These are phyloP conservation scores for Scomber colias DNA, from an alignment of 2,113 vertebrate species.

Conservation along the genomic window DNA sequence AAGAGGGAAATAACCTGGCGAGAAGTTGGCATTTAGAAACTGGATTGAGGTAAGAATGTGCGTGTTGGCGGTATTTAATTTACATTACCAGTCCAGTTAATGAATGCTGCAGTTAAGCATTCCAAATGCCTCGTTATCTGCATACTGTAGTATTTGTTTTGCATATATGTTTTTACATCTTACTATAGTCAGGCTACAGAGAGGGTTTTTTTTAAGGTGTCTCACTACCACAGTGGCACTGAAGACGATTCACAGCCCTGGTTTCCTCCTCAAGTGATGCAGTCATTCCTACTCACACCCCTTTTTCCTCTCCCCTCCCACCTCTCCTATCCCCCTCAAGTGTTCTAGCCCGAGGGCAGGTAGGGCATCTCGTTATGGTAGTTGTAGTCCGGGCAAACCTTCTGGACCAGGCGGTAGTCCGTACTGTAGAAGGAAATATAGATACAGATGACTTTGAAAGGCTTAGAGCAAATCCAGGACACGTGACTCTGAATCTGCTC, in stretches of 20 bases:
- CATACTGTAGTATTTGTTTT: slow-evolving; percentile 75
- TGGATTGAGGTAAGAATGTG: slow-evolving; percentile 77
- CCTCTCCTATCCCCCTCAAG: slow-evolving; percentile 43
- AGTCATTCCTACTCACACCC: slow-evolving; percentile 47
- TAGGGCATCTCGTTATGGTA: slow-evolving; percentile 94
- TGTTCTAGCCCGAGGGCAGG: slow-evolving; percentile 91
- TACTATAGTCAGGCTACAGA: slow-evolving; percentile 76
- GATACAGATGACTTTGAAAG: slow-evolving; percentile 97
- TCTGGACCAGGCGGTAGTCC: slow-evolving; percentile 98
- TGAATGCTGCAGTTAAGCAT: slow-evolving; percentile 57
- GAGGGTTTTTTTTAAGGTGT: slow-evolving; percentile 49
- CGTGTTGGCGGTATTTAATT: slow-evolving; percentile 43
- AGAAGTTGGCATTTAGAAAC: slow-evolving; percentile 57
- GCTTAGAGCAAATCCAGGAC: slow-evolving; percentile 97
- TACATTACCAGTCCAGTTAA: slow-evolving; percentile 56
- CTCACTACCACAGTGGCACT: slow-evolving; percentile 35
- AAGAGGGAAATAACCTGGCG: slow-evolving; percentile 36
- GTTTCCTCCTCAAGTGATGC: slow-evolving; percentile 50
- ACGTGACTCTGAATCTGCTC: slow-evolving; percentile 96
- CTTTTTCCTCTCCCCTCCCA: slow-evolving; percentile 51
- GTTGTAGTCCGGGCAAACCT: slow-evolving; percentile 97
- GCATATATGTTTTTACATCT: slow-evolving; percentile 79
- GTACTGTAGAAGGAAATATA: slow-evolving; percentile 98
- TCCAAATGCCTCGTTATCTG: slow-evolving; percentile 63
- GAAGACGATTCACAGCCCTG: slow-evolving; percentile 38